Evolutionary conservation across 2,797 vertebrate genomes (phyloP), one percentile per base, ranked within the genome.

Genomic region (Lithobates pipiens): DNA sequence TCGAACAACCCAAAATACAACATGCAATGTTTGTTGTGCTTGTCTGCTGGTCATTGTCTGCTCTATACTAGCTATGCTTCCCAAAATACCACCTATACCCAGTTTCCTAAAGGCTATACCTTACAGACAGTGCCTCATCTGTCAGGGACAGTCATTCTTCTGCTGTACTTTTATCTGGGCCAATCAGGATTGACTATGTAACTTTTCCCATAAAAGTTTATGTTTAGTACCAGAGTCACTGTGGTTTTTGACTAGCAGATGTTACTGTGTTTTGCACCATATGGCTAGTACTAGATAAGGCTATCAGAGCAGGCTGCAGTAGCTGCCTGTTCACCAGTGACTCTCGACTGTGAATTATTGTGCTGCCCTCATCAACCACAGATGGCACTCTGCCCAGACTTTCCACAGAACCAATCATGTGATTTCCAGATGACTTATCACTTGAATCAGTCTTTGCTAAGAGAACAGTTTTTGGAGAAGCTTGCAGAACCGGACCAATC

Each of bases 351-450:
- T 86, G 91, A 76, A 88, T 11, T 32, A 91, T 78, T 29, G 87
- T 85, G 83, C 89, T 93, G 3, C 90, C 80, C 0, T 88, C 89
- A 0, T 91, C 91, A 88, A 91, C 61, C 75, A 90, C 42, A 0
- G 91, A 91, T 1, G 90, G 89, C 15, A 90, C 89, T 80, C 88
- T 89, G 42, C 91, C 91, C 83, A 92, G 57, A 27, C 89, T 89
- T 69, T 91, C 92, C 46, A 82, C 16, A 0, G 78, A 2, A 39
- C 85, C 89, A 15, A 84, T 76, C 46, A 70, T 15, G 16, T 88
- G 84, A 73, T 81, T 85, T 67, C 71, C 76, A 6, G 44, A 8
- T 2, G 34, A 63, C 25, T 79, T 88, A 0, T 88, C 78, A 15
- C 21, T 75, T 16, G 71, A 10, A 13, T 83, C 57, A 0, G 88